Conservation (phyloP, 2,113 vertebrate species). For the Dasypus novemcinctus region DNA sequence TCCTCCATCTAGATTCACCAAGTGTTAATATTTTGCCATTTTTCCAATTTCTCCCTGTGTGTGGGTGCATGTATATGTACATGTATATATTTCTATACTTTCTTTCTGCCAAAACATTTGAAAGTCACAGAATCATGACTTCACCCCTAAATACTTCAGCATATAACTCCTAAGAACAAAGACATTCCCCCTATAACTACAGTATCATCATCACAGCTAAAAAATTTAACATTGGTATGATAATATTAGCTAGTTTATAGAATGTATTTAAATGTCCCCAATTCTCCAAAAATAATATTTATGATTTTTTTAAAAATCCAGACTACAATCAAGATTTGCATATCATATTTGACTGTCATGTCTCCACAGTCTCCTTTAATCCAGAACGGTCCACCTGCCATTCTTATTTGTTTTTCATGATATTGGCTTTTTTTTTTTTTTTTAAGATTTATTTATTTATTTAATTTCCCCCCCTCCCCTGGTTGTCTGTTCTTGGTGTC, state of each 20-base stretch:
- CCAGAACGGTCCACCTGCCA: not conserved
- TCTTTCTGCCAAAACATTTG: conserved; percentile 1
- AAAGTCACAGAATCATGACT: conserved; percentile 24
- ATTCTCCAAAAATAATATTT: conserved; percentile 16
- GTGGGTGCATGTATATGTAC: not conserved
- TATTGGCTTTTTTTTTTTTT: too few relatives aligned
- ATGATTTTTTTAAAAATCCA: not conserved
- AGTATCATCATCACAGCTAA: not conserved
- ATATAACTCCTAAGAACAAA: not conserved
- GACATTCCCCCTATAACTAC: not conserved
- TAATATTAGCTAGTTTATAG: not conserved
- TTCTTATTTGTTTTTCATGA: not conserved
- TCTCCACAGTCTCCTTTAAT: not conserved
- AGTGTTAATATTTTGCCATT: not conserved
- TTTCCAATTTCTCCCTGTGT: not conserved
- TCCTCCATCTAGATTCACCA: not conserved
- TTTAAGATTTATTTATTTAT: too few relatives aligned
- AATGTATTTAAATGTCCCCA: not conserved
- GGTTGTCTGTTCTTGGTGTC: too few relatives aligned
- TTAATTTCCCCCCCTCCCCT: too few relatives aligned
- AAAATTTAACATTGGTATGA: not conserved
- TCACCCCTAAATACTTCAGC: conserved; percentile 4
- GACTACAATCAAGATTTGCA: not conserved
- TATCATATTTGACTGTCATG: not conserved
- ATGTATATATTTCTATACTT: not conserved